phyloP scores from a whole-genome alignment of 2,888 invertebrate species.

The Hirtodrosophila trivittata region DNA sequence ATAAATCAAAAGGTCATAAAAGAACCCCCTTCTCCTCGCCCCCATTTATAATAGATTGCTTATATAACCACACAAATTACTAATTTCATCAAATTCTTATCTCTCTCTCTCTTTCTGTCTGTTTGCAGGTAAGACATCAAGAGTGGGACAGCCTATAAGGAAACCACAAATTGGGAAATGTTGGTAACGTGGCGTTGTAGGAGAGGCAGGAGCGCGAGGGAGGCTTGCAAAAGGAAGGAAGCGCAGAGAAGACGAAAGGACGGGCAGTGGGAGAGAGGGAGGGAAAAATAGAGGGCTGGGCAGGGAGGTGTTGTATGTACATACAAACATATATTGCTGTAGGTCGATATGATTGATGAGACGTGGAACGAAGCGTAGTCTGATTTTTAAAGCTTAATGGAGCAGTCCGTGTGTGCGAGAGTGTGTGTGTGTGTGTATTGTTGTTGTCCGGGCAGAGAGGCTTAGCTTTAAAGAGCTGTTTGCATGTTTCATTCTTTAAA shows the following conservation, averaged over 20 bases:
- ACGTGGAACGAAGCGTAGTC: conserved; percentile 19
- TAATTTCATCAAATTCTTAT: conserved; percentile 17
- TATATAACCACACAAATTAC: conserved; percentile 3
- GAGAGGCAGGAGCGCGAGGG: neutral
- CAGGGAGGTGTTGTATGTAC: conserved; percentile 4
- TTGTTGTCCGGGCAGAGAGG: neutral
- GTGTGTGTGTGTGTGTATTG: neutral
- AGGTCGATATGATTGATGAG: conserved; percentile 60
- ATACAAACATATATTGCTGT: conserved; percentile 34
- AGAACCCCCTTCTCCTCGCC: neutral
- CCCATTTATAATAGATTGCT: neutral
- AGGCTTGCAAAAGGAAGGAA: neutral
- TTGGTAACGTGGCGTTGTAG: conserved; percentile 4
- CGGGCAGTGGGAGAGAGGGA: neutral
- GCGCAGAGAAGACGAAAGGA: neutral
- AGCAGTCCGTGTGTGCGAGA: conserved; percentile 10
- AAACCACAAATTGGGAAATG: conserved; percentile 28
- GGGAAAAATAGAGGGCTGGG: neutral
- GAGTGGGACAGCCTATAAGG: conserved; percentile 22
- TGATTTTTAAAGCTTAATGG: conserved; percentile 52
- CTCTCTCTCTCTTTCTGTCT: conserved; percentile 13
- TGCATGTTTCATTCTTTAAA: conserved; percentile 50
- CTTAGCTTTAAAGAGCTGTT: conserved; percentile 42
- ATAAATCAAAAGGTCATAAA: too few relatives aligned
- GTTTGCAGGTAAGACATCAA: conserved; percentile 66